A percentile compares a stretch with the other conserved stretches of the same genome.
These are phyloP conservation scores for Aphrocallistes beatrix DNA, from an alignment of 37 sponge, comb jelly and placozoan genomes.

Conservation along the genomic window DNA sequence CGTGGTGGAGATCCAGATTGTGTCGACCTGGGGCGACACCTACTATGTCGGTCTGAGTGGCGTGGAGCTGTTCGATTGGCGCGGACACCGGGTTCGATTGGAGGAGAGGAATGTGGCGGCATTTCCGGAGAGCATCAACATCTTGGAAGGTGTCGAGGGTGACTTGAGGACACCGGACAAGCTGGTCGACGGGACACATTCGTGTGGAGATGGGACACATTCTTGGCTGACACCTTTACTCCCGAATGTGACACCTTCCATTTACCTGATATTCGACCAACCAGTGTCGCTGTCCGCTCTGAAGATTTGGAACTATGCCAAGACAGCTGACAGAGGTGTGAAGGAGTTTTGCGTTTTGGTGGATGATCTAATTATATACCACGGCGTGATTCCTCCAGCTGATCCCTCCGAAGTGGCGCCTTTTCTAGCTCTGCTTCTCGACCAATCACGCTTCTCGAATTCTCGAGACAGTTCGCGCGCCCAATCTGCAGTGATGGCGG, in stretches of 20 bases:
- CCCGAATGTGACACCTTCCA: conserved; percentile 35
- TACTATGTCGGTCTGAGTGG: conserved; percentile 95
- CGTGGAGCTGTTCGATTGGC: conserved; percentile 55
- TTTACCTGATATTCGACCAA: conserved; percentile 80
- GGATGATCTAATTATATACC: conserved; percentile 73
- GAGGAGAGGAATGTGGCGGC: conserved; percentile 55
- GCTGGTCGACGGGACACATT: conserved; percentile 64
- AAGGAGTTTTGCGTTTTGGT: conserved; percentile 78
- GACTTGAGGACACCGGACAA: conserved; percentile 85
- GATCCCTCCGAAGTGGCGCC: not conserved
- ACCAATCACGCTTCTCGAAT: not conserved
- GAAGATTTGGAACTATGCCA: conserved; percentile 82
- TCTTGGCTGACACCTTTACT: conserved; percentile 89
- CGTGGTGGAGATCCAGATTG: conserved; percentile 73
- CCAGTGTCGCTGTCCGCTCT: conserved; percentile 55
- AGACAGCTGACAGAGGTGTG: conserved; percentile 73
- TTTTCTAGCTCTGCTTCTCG: not conserved
- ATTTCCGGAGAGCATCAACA: conserved; percentile 79
- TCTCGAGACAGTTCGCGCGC: not conserved
- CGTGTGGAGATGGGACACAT: conserved; percentile 58
- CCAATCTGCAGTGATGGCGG: not conserved
- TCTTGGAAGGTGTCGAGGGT: conserved; percentile 38
- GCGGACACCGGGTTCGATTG: conserved; percentile 38
- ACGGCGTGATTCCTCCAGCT: conserved; percentile 42
- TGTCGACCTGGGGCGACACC: conserved; percentile 81